These are phyloP conservation scores for Norana najaformis DNA, from an alignment of 2,888 invertebrate species.

Conservation along the genomic window DNA sequence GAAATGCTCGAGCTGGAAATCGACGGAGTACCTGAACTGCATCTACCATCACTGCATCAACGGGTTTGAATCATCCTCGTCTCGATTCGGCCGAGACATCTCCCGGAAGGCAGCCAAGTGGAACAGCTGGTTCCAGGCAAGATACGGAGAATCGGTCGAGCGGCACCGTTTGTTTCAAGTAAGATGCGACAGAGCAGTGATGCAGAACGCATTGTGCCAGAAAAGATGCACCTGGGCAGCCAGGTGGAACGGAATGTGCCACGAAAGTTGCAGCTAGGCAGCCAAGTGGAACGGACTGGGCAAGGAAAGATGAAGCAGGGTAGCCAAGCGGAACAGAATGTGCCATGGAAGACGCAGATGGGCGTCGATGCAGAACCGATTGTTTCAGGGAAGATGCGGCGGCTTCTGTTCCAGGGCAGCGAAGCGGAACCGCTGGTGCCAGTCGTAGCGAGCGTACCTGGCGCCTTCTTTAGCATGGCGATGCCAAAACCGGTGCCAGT, in stretches of 20 bases:
- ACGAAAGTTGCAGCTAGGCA: background rate
- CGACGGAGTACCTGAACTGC: background rate
- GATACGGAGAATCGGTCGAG: no score
- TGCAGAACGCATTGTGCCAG: background rate
- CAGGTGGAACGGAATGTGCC: background rate
- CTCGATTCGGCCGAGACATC: background rate
- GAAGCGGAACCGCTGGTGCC: background rate
- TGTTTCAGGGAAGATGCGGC: no score
- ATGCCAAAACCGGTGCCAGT: background rate
- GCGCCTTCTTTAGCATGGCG: background rate
- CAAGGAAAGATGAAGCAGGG: no score
- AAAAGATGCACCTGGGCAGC: background rate
- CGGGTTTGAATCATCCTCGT: background rate
- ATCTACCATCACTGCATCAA: constrained; percentile 31
- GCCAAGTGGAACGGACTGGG: no score
- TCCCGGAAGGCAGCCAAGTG: background rate
- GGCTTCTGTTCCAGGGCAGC: background rate
- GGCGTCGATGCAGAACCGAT: no score
- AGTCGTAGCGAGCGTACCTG: background rate
- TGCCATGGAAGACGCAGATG: no score
- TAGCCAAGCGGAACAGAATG: background rate
- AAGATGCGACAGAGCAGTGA: no score
- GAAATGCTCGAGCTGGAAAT: constrained; percentile 27
- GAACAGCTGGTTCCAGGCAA: background rate
- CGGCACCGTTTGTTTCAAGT: no score